Base-by-base conservation (phyloP, 2,888 invertebrate genomes). In the Drosophila dives region DNA sequence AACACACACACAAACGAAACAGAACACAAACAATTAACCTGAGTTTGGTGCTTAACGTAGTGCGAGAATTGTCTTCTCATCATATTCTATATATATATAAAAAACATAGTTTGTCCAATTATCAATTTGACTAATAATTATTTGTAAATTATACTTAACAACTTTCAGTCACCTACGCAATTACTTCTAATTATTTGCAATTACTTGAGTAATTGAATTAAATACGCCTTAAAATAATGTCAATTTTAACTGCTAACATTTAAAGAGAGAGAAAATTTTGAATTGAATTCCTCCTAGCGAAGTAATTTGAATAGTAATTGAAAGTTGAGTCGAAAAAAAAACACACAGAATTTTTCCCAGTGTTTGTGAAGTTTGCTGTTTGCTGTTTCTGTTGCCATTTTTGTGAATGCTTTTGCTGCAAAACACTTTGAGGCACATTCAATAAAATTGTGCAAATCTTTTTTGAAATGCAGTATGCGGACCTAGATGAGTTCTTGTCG, bases 401-500 rank as follows among this genome's bases (percentile, higher is more conserved):
- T 62, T 69, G 48, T 45, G 65, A 36, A 12, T 48, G 58, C 70
- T 63, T 70, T 60, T 63, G 12, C 42, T 48, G 45, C 50, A 48
- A 23, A 7, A 55, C 29, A 36, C 7, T 11, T 56, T 59, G 68
- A 17, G 56, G 36, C 17, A 34, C 20, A 34, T 29, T 20, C 32
- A 64, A 38, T 54, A 49, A 29, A 55, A 67, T 63, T 65, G 42
- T 50, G 42, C 45, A 56, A n/a, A 55, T 38, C 56, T 63, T 77
- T 84, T 20, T 64, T 36, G 34, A 61, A 61, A 94, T 95, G 86
- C 95, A 98, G 97, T 98, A 98, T 94, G 98, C 98, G 94, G 98
- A 98, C 94, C 94, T 99, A 94, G 98, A 99, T 94, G 98, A 98
- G 94, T 98, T 98, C 94, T 95, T 98, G 92, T 97, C 97, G 92